A percentile compares a stretch with the other conserved stretches of the same genome.
phyloP scores from a whole-genome alignment of 2,113 vertebrate species.

The Petroica traversi region DNA sequence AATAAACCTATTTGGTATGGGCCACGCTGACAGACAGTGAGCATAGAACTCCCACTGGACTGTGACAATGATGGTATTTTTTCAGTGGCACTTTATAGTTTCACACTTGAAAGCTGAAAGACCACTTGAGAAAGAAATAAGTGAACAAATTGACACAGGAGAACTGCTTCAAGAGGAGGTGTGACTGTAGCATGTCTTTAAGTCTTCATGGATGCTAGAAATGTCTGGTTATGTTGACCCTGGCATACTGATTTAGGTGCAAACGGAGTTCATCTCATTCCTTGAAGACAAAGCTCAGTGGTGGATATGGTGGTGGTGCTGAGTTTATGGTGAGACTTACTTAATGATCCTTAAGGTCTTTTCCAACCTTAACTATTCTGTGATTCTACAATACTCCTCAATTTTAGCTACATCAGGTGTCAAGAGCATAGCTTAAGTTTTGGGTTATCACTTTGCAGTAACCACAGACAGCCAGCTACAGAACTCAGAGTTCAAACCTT shows the following conservation, averaged over 20 bases:
- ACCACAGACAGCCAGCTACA: background rate
- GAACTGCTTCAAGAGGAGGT: background rate
- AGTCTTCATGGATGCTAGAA: background rate
- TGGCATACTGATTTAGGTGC: background rate
- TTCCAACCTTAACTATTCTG: background rate
- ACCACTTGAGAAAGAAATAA: background rate
- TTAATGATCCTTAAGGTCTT: background rate
- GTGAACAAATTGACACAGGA: background rate
- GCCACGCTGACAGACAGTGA: background rate
- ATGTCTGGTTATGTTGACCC: background rate
- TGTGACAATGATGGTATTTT: background rate
- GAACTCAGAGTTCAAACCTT: background rate
- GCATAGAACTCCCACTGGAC: background rate
- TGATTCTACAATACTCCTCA: background rate
- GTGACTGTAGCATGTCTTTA: background rate
- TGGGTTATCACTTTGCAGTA: background rate
- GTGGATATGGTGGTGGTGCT: background rate
- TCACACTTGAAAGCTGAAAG: background rate
- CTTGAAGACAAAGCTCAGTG: background rate
- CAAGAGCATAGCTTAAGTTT: background rate
- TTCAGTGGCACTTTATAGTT: background rate
- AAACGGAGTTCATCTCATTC: background rate
- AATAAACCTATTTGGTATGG: background rate
- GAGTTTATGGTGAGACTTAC: background rate
- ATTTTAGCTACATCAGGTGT: background rate